Evolutionary conservation across 2,113 vertebrate genomes (phyloP), one percentile per base, ranked within the genome.

Genomic region (Galeopterus variegatus): DNA sequence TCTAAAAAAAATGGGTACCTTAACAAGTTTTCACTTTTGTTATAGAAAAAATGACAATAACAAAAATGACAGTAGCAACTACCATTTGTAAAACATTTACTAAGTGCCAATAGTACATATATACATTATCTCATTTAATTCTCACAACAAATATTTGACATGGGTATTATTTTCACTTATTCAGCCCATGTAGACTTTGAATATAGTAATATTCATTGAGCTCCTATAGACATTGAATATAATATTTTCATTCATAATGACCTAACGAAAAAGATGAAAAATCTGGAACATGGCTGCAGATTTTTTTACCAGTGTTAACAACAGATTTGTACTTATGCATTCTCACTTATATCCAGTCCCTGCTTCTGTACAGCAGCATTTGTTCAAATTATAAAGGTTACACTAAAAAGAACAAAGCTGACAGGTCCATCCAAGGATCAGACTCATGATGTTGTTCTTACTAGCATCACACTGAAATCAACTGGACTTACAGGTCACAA

Each of bases 381-480:
- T 77, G 18, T 48, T 54, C 1, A 28, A 18, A 72, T 6, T 83
- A 3, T 17, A 84, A 88, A 90, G 33, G 15, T 86, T 73, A 24
- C 24, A 36, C 41, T 91, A 60, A 79, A 83, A 79, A 75, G n/a
- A 18, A 83, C 28, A 79, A 69, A n/a, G 62, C 41, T 41, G 41
- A 41, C 41, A 67, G 50, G 76, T 18, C 3, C 54, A 90, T 8
- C 21, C 33, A 73, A 33, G 75, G 8, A 41, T 33, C 58, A 83
- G 81, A 93, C 28, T 88, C 56, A 36, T 31, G 75, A 80, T 18
- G 64, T 8, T 92, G 15, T 18, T 24, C 56, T 76, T 83, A 67
- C 28, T n/a, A 75, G 23, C 33, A 80, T 31, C 15, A 88, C 79
- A n/a, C 18, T 75, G n/a, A 88, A 95, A 70, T 85, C 79, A 85